These are phyloP conservation scores for Trachelus stipa DNA, from an alignment of 2,888 invertebrate genomes.

Conservation along the genomic window DNA sequence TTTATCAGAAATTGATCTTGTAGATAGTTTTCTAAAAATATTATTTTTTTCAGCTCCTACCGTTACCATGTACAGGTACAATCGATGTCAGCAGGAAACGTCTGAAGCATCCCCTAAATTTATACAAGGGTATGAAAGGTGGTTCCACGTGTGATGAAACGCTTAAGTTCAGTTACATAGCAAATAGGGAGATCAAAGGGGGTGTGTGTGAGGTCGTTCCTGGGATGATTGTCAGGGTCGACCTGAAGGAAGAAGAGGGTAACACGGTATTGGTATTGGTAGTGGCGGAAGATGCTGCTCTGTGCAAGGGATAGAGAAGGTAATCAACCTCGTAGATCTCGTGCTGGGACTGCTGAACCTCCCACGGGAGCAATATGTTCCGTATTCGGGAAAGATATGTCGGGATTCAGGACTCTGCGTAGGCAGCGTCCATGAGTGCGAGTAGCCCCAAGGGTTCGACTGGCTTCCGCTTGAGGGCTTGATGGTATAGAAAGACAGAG, in stretches of 20 bases:
- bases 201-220: background rate
- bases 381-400: slow-evolving; percentile 37
- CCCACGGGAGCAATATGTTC: slow-evolving; percentile 37
- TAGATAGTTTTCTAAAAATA: background rate
- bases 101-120: background rate
- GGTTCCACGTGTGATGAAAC: background rate
- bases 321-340: slow-evolving; percentile 40
- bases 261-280: background rate
- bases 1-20: background rate
- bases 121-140: background rate
- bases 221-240: background rate
- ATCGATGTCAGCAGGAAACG: background rate
- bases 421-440: slow-evolving; percentile 20
- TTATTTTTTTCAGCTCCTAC: background rate
- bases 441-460: slow-evolving; percentile 22
- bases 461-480: background rate
- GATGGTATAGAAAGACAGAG: background rate
- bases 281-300: background rate
- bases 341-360: slow-evolving; percentile 29
- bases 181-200: background rate
- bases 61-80: background rate
- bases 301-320: slow-evolving; percentile 26
- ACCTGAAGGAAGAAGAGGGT: background rate
- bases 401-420: slow-evolving; percentile 27
- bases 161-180: background rate